Percentiles rank a stretch among this genome's conserved stretches.
phyloP scores from a whole-genome alignment of 2,888 invertebrate species.

The Hydrotaea diabolus region DNA sequence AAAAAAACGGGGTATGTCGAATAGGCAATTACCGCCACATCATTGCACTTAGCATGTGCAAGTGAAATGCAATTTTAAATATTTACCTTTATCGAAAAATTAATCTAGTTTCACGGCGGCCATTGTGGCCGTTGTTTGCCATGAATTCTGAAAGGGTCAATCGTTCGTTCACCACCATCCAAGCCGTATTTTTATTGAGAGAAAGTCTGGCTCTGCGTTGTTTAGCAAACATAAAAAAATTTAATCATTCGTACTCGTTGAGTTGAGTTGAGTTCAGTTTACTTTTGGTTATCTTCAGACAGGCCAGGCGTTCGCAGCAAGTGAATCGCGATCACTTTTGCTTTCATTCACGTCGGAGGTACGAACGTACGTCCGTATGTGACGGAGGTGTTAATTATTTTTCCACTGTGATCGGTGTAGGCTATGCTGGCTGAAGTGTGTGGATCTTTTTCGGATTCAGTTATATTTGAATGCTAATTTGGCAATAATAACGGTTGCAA shows the following conservation, averaged over 20 bases:
- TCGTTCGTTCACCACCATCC: not conserved
- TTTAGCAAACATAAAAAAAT: not conserved
- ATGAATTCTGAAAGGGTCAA: not conserved
- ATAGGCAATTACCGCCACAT: not conserved
- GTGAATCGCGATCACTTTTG: conserved; percentile 49
- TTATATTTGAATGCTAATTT: conserved; percentile 68
- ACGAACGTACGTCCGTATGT: conserved; percentile 67
- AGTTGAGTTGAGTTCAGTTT: conserved; percentile 52
- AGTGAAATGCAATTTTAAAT: conserved; percentile 22
- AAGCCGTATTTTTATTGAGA: conserved; percentile 41
- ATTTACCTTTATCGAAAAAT: too few species aligned
- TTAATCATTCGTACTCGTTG: not conserved
- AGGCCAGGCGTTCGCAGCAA: conserved; percentile 42
- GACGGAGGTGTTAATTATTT: conserved; percentile 76
- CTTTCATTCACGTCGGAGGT: conserved; percentile 7
- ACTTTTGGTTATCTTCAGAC: conserved; percentile 56
- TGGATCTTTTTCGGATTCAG: conserved; percentile 41
- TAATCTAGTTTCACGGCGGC: not conserved
- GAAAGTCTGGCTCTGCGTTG: conserved; percentile 49
- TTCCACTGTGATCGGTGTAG: not conserved
- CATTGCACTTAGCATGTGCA: not conserved
- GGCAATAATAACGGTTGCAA: conserved; percentile 54
- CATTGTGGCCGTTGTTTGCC: not conserved
- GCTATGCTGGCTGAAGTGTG: not conserved
- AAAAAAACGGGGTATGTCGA: too few species aligned